Base-by-base conservation (phyloP, 2,797 vertebrate genomes). In the Nannoperca obscura region DNA sequence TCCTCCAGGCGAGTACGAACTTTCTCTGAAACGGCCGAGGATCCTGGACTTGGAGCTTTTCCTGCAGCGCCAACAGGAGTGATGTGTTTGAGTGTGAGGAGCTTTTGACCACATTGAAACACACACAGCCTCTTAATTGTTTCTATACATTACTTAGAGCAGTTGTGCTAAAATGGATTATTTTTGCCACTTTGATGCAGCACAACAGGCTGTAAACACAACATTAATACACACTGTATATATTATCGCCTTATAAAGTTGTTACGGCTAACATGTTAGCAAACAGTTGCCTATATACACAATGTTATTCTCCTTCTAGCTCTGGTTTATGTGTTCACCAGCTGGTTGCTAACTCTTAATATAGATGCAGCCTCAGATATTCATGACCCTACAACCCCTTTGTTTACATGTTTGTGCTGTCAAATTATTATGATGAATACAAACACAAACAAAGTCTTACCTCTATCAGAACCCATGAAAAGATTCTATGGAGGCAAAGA, bases 1-100 rank as follows among this genome's bases (percentile, higher is more conserved):
- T 99, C 98, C 91, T 99, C 98, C 77, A 99, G 92, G 13, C 98
- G 96, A 30, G 96, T 99, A 59, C 98, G 96, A 49, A 99, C 97
- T 90, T 99, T 99, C 93, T 99, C 98, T 2, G 98, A 99, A 88
- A 99, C 97, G 2, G 94, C 94, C 0, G 97, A 97, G 4, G 97
- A 96, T n/a, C 95, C 94, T 5, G 95, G 82, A 40, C 94, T 93
- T 20, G 93, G 84, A 4, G 95, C 79, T 94, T 96, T 99, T 82
- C 95, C 97, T 97, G 22, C 49, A 19, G 47, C 12, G n/a, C 73
- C 71, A 53, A 63, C 60, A 65, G 49, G 12, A 50, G 19, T 1
- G 15, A 40, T 15, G 27, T 7, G 3, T 74, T 40, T 27, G 24
- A 27, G 24, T 27, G 24, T 27, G 24, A 27, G 24, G 24, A 14